A percentile compares a stretch with the other conserved stretches of the same genome.
phyloP scores from a whole-genome alignment of 2,888 invertebrate genomes.

The Cordilura impudica region DNA sequence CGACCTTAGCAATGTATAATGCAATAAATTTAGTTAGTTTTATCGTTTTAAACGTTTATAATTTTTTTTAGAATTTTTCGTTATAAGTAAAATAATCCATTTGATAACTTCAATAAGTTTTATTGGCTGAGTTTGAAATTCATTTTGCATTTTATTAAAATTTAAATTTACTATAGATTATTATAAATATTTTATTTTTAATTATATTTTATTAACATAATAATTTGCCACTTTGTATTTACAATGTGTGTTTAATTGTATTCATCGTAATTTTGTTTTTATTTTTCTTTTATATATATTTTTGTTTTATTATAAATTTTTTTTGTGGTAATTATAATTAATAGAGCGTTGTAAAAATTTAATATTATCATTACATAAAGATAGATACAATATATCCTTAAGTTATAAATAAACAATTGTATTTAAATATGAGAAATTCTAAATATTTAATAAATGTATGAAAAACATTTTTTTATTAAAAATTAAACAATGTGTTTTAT shows the following conservation, averaged over 20 bases:
- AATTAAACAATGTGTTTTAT: constrained; percentile 36
- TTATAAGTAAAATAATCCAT: background rate
- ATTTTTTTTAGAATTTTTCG: background rate
- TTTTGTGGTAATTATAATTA: constrained; percentile 43
- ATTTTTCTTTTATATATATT: background rate
- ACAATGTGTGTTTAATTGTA: background rate
- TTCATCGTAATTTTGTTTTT: constrained; percentile 9
- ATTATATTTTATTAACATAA: background rate
- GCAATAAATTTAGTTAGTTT: background rate
- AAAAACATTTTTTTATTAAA: constrained; percentile 53
- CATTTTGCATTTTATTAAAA: background rate
- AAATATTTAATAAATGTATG: constrained; percentile 53
- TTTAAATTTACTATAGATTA: background rate
- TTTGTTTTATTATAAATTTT: constrained; percentile 24
- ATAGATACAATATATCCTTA: constrained; percentile 29
- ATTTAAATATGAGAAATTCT: constrained; percentile 34
- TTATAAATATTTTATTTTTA: background rate
- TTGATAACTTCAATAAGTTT: no score
- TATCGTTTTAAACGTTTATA: constrained; percentile 31
- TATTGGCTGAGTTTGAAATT: background rate
- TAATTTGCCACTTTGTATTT: background rate
- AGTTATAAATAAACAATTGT: constrained; percentile 36
- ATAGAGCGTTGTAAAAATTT: constrained; percentile 50
- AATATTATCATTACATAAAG: constrained; percentile 35
- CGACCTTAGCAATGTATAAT: background rate